Percentiles rank a stretch among this genome's conserved stretches.
Evolutionary conservation across 1,140 invertebrate species (phyloP).

Genomic region (Pachyrhynchus sulphureomaculatus): DNA sequence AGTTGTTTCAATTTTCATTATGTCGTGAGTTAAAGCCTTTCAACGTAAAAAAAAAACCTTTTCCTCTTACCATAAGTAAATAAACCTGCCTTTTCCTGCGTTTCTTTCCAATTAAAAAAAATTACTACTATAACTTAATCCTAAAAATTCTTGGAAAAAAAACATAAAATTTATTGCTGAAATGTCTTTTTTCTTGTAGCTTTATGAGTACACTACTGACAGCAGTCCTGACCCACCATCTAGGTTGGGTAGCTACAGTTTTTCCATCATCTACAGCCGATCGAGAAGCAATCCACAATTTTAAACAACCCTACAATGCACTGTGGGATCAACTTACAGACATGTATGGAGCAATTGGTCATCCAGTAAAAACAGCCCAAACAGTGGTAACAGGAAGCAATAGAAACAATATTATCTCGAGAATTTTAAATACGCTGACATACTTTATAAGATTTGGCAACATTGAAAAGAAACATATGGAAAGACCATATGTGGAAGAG

Average conservation of each 20-base stretch:
- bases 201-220: conserved; percentile 88
- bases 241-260: conserved; percentile 86
- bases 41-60: too few species aligned
- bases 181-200: conserved; percentile 58
- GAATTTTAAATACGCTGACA: conserved; percentile 68
- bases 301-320: conserved; percentile 70
- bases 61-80: too few species aligned
- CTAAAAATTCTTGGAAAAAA: too few species aligned
- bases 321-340: conserved; percentile 85
- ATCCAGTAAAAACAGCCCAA: conserved; percentile 70
- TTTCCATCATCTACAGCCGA: conserved; percentile 40
- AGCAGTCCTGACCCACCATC: conserved; percentile 83
- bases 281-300: conserved; percentile 36
- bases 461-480: conserved; percentile 53
- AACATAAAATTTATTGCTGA: too few species aligned
- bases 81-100: too few species aligned
- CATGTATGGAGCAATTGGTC: conserved; percentile 78
- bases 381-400: conserved; percentile 77
- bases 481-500: conserved; percentile 32
- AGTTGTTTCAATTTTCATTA: too few species aligned
- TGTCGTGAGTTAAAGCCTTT: too few species aligned
- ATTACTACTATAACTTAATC: too few species aligned
- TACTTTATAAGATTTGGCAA: conserved; percentile 83
- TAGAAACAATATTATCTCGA: conserved; percentile 64
- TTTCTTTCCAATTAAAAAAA: too few species aligned